A percentile compares a stretch with the other conserved stretches of the same genome.
Conservation (phyloP, 2,113 vertebrate species). For the Rafetus swinhoei region DNA sequence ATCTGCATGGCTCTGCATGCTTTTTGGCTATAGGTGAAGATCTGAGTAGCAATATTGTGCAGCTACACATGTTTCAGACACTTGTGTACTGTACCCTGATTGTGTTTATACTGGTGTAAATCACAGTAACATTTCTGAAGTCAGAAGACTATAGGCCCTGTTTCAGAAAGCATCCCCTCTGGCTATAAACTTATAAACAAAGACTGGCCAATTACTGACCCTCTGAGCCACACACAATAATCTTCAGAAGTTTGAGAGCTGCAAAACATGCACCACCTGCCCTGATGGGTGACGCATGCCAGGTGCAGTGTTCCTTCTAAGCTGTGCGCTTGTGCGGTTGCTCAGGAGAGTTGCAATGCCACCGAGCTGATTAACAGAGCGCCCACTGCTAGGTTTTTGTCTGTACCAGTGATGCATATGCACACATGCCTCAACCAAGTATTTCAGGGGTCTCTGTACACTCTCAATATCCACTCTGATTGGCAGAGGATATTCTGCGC, state of each 20-base stretch:
- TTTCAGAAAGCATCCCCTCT: background rate
- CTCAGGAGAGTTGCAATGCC: too few relatives aligned
- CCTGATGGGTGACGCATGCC: too few relatives aligned
- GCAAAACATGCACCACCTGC: too few relatives aligned
- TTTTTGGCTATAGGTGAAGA: fast-evolving
- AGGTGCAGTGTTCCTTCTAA: too few relatives aligned
- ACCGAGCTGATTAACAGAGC: too few relatives aligned
- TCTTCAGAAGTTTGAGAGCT: too few relatives aligned
- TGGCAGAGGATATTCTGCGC: background rate
- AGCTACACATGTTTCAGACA: fast-evolving
- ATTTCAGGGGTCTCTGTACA: background rate
- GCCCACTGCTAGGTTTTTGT: too few relatives aligned
- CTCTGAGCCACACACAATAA: too few relatives aligned
- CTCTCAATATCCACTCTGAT: background rate
- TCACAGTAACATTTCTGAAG: background rate
- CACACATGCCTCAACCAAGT: background rate
- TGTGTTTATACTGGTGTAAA: background rate
- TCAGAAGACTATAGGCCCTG: background rate
- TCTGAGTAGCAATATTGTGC: fast-evolving
- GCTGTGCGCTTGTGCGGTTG: too few relatives aligned
- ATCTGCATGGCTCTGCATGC: too few relatives aligned
- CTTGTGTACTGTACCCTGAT: fast-evolving
- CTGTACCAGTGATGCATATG: too few relatives aligned
- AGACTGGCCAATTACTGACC: too few relatives aligned
- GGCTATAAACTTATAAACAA: background rate